A percentile compares a stretch with the other conserved stretches of the same genome.
Conservation (phyloP, 1,140 invertebrate species). For the Drosophila navojoa region DNA sequence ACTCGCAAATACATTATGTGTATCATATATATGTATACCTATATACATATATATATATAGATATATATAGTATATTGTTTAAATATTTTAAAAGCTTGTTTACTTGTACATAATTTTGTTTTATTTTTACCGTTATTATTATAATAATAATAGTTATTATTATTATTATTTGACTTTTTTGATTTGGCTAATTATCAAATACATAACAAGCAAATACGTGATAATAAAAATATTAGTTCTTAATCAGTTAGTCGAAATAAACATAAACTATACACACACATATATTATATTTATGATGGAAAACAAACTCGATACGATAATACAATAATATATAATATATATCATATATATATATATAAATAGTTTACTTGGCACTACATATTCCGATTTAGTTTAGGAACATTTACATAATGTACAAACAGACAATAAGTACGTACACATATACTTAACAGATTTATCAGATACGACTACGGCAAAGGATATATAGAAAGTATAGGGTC, state of each 20-base stretch:
- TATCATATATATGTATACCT: constrained; percentile 51
- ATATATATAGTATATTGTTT: constrained; percentile 44
- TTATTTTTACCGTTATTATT: constrained; percentile 10
- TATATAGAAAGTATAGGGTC: constrained; percentile 14
- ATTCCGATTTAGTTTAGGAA: constrained; percentile 56
- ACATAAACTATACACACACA: constrained; percentile 67
- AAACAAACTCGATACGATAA: constrained; percentile 45
- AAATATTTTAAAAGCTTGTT: constrained; percentile 76
- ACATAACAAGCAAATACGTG: constrained; percentile 74
- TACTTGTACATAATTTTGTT: constrained; percentile 44
- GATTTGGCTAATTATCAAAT: constrained; percentile 76
- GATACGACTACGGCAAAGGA: constrained; percentile 23
- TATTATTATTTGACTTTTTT: constrained; percentile 19
- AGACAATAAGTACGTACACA: constrained; percentile 62
- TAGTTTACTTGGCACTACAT: constrained; percentile 34
- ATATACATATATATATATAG: constrained; percentile 11
- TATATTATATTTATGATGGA: constrained; percentile 15
- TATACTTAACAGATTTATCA: constrained; percentile 33
- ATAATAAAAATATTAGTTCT: constrained; percentile 22
- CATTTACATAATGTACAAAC: constrained; percentile 82
- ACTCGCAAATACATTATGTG: constrained; percentile 63
- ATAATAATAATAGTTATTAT: neutral
- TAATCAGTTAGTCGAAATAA: constrained; percentile 47
- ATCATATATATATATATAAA: constrained; percentile 20
- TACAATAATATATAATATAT: constrained; percentile 14